A percentile compares a stretch with the other conserved stretches of the same genome.
These are phyloP conservation scores for Aleiodes sp. DNA, from an alignment of 1,140 invertebrate species.

Conservation along the genomic window DNA sequence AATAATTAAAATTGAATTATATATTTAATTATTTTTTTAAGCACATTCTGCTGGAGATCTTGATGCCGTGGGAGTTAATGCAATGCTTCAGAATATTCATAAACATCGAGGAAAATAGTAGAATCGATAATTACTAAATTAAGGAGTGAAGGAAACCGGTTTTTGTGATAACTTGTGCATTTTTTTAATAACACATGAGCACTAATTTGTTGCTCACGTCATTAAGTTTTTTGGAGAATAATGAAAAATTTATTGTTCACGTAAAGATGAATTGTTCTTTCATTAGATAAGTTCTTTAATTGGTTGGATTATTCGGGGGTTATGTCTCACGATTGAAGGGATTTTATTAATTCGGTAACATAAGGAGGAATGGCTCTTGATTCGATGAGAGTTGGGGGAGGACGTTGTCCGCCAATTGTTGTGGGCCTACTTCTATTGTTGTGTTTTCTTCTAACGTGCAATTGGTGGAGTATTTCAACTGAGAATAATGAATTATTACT, in stretches of 20 bases:
- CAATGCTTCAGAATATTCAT: conserved; percentile 31
- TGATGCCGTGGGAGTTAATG: conserved; percentile 27
- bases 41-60: conserved; percentile 33
- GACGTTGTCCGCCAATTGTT: conserved; percentile 64
- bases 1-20: background rate
- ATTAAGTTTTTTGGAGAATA: too few species aligned
- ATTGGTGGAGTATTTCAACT: conserved; percentile 66
- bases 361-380: conserved; percentile 68
- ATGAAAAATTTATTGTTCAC: too few species aligned
- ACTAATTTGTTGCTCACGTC: too few species aligned
- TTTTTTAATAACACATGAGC: too few species aligned
- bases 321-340: too few species aligned
- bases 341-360: too few species aligned
- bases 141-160: background rate
- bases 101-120: conserved; percentile 20
- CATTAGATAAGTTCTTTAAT: too few species aligned
- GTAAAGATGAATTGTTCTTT: too few species aligned
- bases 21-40: background rate
- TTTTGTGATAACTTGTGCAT: too few species aligned
- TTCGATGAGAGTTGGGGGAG: conserved; percentile 64
- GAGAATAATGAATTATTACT: conserved; percentile 64
- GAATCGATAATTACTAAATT: background rate
- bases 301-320: too few species aligned
- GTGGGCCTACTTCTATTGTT: conserved; percentile 59
- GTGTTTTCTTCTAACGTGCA: conserved; percentile 64